Base-by-base conservation (phyloP, 1,140 invertebrate species). In the Lethocerus indicus region DNA sequence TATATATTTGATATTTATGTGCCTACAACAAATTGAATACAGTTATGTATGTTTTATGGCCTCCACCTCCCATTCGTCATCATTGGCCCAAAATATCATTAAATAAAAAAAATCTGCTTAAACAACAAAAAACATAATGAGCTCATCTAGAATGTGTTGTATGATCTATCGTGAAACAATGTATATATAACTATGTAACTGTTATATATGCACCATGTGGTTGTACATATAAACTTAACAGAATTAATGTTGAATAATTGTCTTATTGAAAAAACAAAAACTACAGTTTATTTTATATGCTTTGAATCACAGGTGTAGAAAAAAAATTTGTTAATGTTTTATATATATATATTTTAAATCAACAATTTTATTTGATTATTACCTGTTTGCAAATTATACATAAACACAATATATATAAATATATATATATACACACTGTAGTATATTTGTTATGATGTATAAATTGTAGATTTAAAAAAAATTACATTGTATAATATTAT, bases 291-390 rank as follows among this genome's bases (percentile, higher is more conserved):
- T 46, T 51, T 47, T 45, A 51, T 26, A 51, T 47, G 50, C 50
- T 51, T 51, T 51, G 24, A 50, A 50, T 40, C 13, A 13, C 28
- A 27, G 7, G 25, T 39, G 20, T 50, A 26, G 49, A 47, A 35
- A 46, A 41, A 50, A 42, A 26, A 51, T 44, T 51, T 51, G 50
- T 51, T 51, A 51, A 51, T 51, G 50, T 51, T 51, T 51, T 42
- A 51, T 44, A 51, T 51, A 51, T 51, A 51, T 51, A n/a, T n/a
- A n/a, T 51, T 51, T 51, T 51, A 35, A 44, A 51, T 14, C 23
- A 51, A 20, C 27, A 23, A 47, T 51, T 46, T 46, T 46, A 27
- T 47, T 23, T 51, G 14, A 44, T 45, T 46, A 20, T 45, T 46
- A 36, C 24, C 32, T 25, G 46, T 46, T 40, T 35, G 35, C n/a